These are phyloP conservation scores for Neomorphus geoffroyi DNA, from an alignment of 2,797 vertebrate species.

Conservation along the genomic window DNA sequence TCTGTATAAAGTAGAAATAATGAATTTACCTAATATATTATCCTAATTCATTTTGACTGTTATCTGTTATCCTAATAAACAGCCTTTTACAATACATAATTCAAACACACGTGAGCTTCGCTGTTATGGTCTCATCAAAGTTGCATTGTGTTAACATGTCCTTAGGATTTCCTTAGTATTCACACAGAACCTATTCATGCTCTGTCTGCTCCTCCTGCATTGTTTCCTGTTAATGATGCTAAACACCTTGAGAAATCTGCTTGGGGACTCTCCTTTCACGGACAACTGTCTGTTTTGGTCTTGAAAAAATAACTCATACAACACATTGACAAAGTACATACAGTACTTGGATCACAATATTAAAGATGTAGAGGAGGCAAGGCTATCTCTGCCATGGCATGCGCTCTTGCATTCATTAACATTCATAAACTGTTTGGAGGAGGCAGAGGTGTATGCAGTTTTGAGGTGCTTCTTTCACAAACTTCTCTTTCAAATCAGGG, in stretches of 20 bases:
- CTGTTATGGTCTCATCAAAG: slow-evolving; percentile 7
- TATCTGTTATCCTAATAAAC: slow-evolving; percentile 14
- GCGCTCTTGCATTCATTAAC: background rate
- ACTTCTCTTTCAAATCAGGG: background rate
- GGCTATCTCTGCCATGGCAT: background rate
- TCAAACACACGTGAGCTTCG: background rate
- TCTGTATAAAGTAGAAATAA: slow-evolving; percentile 12
- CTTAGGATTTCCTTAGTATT: slow-evolving; percentile 43
- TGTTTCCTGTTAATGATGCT: slow-evolving; percentile 37
- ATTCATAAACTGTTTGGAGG: background rate
- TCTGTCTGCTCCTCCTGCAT: background rate
- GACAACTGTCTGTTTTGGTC: background rate
- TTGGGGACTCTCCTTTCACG: background rate
- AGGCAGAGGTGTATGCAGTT: background rate
- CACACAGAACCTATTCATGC: slow-evolving; percentile 17
- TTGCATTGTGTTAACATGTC: slow-evolving; percentile 40
- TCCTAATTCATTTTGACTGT: slow-evolving; percentile 37
- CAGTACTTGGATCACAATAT: background rate
- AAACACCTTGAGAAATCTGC: slow-evolving; percentile 19
- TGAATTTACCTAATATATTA: slow-evolving; percentile 3
- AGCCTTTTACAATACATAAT: slow-evolving; percentile 6
- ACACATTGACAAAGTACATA: background rate
- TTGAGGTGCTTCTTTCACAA: background rate
- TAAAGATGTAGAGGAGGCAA: background rate
- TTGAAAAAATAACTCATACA: background rate